Evolutionary conservation across 2,113 vertebrate genomes (phyloP), one percentile per base, ranked within the genome.

Genomic region (Tor tambroides): DNA sequence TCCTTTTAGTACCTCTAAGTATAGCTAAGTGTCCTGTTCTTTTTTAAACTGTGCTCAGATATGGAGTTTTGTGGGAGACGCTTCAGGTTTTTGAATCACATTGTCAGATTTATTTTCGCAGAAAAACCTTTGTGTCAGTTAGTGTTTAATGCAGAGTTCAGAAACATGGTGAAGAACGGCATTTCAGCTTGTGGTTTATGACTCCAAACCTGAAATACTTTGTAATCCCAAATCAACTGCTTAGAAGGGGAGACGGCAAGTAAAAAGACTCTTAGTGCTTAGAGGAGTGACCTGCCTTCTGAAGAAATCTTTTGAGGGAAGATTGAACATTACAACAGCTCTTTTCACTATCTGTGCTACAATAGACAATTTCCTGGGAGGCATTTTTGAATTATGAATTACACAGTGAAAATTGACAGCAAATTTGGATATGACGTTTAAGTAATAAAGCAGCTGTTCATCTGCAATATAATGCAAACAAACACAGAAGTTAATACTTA

Each of bases 171-270:
- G 86, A 59, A 38, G 80, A 67, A 77, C 87, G 88, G 90, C 41
- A 84, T 89, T 74, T 76, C n/a, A 89, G 83, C 46, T 87, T 28
- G 88, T 89, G 79, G 74, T 85, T 92, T 91, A 56, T 89, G 91
- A 91, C 88, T 77, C 56, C 90, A 85, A 79, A 91, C 91, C 89
- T 91, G 91, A 95, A 96, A 96, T 95, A 93, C 92, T 87, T 65
- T 91, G 91, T 94, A 93, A 93, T 95, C 94, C 94, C 91, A 91
- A 92, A 93, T 93, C 93, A 93, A 92, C 93, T 90, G 90, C 91
- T 95, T 96, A 94, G 88, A 91, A 88, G 86, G 89, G 61, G 86
- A 78, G 88, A 95, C 93, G 93, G 88, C 89, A 94, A 91, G 82
- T 88, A 87, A 92, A 92, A 92, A 86, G 87, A 89, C 84, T 90